Evolutionary conservation across 2,888 invertebrate genomes (phyloP), one percentile per base, ranked within the genome.

Genomic region (Macrophya annulata): DNA sequence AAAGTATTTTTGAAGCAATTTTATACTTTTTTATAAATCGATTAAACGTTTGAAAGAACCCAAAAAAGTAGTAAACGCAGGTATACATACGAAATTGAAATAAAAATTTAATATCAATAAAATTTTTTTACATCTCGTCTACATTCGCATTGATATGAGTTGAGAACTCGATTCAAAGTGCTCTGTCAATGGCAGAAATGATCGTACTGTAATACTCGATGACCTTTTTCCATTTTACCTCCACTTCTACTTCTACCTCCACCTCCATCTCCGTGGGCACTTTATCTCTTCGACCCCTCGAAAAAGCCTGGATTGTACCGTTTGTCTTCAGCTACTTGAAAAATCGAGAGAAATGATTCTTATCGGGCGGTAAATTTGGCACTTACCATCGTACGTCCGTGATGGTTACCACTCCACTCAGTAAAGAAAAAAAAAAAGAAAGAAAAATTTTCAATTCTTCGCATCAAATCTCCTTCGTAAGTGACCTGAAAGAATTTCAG

Each of bases 211-310:
- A 68, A 25, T 62, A 59, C 31, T 59, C 5, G 62, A 59, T 31
- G 82, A 83, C 25, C 65, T 12, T 45, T 31, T 48, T 8, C 68
- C 43, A 0, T 65, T 25, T 48, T 48, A 12, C 76, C 45, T 76
- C 45, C 40, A 25, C 21, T 40, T 31, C 31, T 3, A 31, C 31
- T 31, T 31, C 31, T 3, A 31, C 31, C 31, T 31, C 31, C 31
- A 2, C 45, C 21, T 25, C 12, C 9, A n/a, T 8, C 72, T 5
- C 25, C 45, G 10, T 15, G 4, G 48, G 31, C 48, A 55, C 51
- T 77, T 77, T 77, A 77, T 77, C 76, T 77, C 37, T 31, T 74
- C 25, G 45, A 43, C 72, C 72, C 72, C 72, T 74, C 72, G 21
- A 74, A 74, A 40, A n/a, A 45, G n/a, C 72, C 72, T 43, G 72